Percentiles rank a stretch among this genome's conserved stretches.
Evolutionary conservation across 2,113 vertebrate species (phyloP).

Genomic region (Cyprinodon brontotheroides): DNA sequence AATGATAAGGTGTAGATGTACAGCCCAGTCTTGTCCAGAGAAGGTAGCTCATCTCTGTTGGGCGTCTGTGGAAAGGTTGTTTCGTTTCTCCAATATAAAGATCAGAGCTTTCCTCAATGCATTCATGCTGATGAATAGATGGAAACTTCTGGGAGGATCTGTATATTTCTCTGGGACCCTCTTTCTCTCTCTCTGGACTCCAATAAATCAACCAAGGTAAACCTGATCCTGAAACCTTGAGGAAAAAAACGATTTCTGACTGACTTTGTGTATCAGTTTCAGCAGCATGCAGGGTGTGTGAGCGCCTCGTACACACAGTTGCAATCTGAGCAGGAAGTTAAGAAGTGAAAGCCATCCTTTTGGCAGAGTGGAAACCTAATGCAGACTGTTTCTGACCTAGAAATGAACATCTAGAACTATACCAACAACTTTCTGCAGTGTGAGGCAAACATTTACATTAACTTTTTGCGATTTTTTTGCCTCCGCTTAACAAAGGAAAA

Average conservation of each 20-base stretch:
- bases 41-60: too few relatives aligned
- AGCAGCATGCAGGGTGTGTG: background rate
- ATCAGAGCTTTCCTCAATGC: background rate
- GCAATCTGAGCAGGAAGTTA: conserved; percentile 11
- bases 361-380: conserved; percentile 45
- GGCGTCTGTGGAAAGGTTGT: too few relatives aligned
- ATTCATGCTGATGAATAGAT: background rate
- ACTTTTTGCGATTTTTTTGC: background rate
- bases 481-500: background rate
- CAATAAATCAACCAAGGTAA: conserved; percentile 1
- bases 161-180: background rate
- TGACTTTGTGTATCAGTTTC: conserved; percentile 20
- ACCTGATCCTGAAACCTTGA: conserved; percentile 2
- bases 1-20: too few relatives aligned
- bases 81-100: too few relatives aligned
- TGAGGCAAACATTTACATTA: background rate
- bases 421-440: conserved; percentile 5
- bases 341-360: conserved; percentile 47
- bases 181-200: conserved; percentile 1
- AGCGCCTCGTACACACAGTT: background rate
- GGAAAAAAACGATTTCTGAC: conserved; percentile 14
- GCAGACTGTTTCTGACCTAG: conserved; percentile 44
- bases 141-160: background rate
- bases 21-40: too few relatives aligned
- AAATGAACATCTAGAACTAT: conserved; percentile 13